Percentiles rank a stretch among this genome's conserved stretches.
These are phyloP conservation scores for Daktulosphaira vitifoliae DNA, from an alignment of 1,140 invertebrate genomes.

Conservation along the genomic window DNA sequence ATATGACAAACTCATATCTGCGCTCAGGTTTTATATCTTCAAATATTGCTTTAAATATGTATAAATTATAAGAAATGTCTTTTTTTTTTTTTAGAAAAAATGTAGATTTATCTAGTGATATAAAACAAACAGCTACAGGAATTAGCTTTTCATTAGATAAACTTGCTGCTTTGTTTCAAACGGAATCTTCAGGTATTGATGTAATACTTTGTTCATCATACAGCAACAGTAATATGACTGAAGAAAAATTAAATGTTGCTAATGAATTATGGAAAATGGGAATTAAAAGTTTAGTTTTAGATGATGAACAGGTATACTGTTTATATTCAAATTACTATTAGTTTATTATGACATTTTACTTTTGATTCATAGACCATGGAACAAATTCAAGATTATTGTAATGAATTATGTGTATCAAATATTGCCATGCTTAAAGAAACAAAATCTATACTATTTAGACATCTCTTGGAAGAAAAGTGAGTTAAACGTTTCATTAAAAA, in stretches of 20 bases:
- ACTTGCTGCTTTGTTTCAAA: slow-evolving; percentile 51
- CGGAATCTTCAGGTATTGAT: slow-evolving; percentile 49
- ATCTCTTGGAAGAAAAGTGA: slow-evolving; percentile 50
- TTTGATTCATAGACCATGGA: slow-evolving; percentile 48
- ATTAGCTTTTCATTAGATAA: slow-evolving; percentile 66
- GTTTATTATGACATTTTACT: slow-evolving; percentile 1
- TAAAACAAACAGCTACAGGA: slow-evolving; percentile 53
- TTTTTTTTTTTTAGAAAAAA: slow-evolving; percentile 43
- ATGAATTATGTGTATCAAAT: slow-evolving; percentile 53
- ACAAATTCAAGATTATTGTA: slow-evolving; percentile 59
- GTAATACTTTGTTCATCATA: slow-evolving; percentile 55
- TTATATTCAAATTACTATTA: neutral
- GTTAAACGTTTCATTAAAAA: neutral
- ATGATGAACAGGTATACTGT: slow-evolving; percentile 45
- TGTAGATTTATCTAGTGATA: slow-evolving; percentile 43
- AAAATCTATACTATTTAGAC: slow-evolving; percentile 53
- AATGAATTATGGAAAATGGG: slow-evolving; percentile 52
- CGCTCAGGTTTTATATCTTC: slow-evolving; percentile 41
- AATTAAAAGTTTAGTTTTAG: slow-evolving; percentile 48
- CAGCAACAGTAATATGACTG: slow-evolving; percentile 48
- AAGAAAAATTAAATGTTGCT: slow-evolving; percentile 55
- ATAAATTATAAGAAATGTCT: slow-evolving; percentile 8
- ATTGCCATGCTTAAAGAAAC: slow-evolving; percentile 59
- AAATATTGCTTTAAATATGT: slow-evolving; percentile 30
- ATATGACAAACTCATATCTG: slow-evolving; percentile 48